Evolutionary conservation across 2,888 invertebrate species (phyloP).

Genomic region (Tridacna crocea): DNA sequence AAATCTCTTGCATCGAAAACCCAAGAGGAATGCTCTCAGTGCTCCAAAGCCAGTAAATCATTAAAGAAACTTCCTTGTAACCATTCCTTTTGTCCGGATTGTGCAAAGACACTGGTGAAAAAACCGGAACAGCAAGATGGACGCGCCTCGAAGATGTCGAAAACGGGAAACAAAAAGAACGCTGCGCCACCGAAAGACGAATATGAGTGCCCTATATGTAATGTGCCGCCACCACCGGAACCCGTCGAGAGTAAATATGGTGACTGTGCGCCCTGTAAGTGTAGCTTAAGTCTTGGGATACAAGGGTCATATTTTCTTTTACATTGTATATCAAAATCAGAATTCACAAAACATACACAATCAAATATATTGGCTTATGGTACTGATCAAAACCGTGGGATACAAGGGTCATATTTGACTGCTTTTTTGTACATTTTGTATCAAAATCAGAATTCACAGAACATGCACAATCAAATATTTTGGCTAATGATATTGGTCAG

Average conservation of each 20-base stretch:
- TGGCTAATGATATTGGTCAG: too few species aligned
- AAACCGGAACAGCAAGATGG: constrained; percentile 35
- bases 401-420: not conserved
- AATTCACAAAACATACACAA: too few species aligned
- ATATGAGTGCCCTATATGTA: constrained; percentile 47
- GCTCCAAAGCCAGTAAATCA: constrained; percentile 40
- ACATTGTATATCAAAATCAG: not conserved
- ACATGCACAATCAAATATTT: too few species aligned
- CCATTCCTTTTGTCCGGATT: constrained; percentile 50
- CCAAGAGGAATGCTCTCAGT: constrained; percentile 44
- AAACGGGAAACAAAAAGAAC: constrained; percentile 41
- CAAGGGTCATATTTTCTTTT: not conserved
- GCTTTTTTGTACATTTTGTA: not conserved
- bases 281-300: not conserved
- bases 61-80: constrained; percentile 45
- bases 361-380: too few species aligned
- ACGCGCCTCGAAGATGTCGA: constrained; percentile 36
- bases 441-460: too few species aligned
- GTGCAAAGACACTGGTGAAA: constrained; percentile 34
- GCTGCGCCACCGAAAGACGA: constrained; percentile 31
- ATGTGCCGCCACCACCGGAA: constrained; percentile 17
- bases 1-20: constrained; percentile 17
- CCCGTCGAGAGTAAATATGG: constrained; percentile 41
- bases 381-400: too few species aligned
- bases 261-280: constrained; percentile 59